Conservation (phyloP, 2,113 vertebrate genomes). For the Oncorhynchus gorbuscha region DNA sequence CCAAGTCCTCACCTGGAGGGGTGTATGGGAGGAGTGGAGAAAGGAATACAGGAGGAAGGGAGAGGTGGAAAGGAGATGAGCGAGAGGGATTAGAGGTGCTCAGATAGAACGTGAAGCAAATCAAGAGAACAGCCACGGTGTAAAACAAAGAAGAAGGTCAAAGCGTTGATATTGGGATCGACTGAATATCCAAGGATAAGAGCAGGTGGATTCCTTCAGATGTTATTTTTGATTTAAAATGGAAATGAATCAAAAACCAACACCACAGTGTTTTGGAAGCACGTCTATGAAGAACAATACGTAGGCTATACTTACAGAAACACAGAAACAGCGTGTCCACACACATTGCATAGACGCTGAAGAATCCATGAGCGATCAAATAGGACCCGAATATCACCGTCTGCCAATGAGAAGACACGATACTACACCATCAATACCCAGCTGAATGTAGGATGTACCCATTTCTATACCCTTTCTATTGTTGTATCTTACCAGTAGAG, state of each 20-base stretch:
- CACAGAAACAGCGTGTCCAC: slow-evolving; percentile 93
- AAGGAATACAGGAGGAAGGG: background rate
- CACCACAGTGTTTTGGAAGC: background rate
- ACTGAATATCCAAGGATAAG: no score
- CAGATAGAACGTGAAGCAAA: no score
- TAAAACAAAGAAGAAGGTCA: no score
- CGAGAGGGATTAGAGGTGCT: background rate
- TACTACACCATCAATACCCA: background rate
- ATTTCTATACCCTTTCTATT: background rate
- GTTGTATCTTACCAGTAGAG: slow-evolving; percentile 80
- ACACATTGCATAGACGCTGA: slow-evolving; percentile 93
- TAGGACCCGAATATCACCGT: slow-evolving; percentile 85
- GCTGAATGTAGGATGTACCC: no score
- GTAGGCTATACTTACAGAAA: slow-evolving; percentile 84
- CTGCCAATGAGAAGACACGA: slow-evolving; percentile 63
- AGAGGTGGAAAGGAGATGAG: background rate
- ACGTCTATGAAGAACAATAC: background rate
- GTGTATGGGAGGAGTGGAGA: background rate
- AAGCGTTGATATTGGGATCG: no score
- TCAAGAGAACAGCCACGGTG: no score
- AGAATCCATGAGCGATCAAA: slow-evolving; percentile 88
- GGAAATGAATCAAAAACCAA: no score
- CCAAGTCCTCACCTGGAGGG: slow-evolving; percentile 87
- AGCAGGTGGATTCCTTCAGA: no score
- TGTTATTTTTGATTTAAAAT: no score